Percentiles rank a stretch among this genome's conserved stretches.
These are phyloP conservation scores for Mormoops blainvillei DNA, from an alignment of 2,113 vertebrate genomes.

Conservation along the genomic window DNA sequence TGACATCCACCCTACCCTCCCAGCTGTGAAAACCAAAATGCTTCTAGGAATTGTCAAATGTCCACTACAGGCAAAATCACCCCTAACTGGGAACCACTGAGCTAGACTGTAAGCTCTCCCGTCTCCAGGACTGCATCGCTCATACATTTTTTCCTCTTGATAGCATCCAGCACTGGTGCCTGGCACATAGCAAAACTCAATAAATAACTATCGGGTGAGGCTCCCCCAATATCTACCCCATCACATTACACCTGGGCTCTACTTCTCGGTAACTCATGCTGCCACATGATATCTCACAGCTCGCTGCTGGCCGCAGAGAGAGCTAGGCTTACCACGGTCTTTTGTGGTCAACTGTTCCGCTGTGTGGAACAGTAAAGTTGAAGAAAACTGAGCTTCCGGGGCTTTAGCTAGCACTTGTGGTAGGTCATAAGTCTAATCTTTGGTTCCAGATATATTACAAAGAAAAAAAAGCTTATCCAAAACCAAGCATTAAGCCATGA, in stretches of 20 bases:
- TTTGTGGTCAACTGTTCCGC: not conserved
- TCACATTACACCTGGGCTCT: not conserved
- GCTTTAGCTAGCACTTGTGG: not conserved
- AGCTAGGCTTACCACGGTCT: constrained; percentile 4
- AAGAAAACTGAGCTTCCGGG: not conserved
- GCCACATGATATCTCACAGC: not conserved
- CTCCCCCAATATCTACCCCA: not conserved
- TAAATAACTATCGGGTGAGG: not conserved
- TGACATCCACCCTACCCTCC: not conserved
- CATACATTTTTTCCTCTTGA: not conserved
- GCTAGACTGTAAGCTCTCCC: not conserved
- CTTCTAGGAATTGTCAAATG: not conserved
- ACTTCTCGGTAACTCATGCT: not conserved
- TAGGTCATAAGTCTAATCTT: not conserved
- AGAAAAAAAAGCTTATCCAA: not conserved
- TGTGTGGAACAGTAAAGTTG: not conserved
- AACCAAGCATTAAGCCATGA: not conserved
- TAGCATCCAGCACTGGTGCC: too few species aligned
- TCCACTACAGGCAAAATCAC: not conserved
- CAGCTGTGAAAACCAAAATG: not conserved
- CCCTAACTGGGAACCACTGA: not conserved
- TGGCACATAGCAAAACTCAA: not conserved
- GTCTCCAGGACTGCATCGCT: not conserved
- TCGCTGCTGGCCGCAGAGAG: not conserved
- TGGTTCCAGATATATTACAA: not conserved